A percentile compares a stretch with the other conserved stretches of the same genome.
These are phyloP conservation scores for Apoderus coryli DNA, from an alignment of 2,888 invertebrate species.

Conservation along the genomic window DNA sequence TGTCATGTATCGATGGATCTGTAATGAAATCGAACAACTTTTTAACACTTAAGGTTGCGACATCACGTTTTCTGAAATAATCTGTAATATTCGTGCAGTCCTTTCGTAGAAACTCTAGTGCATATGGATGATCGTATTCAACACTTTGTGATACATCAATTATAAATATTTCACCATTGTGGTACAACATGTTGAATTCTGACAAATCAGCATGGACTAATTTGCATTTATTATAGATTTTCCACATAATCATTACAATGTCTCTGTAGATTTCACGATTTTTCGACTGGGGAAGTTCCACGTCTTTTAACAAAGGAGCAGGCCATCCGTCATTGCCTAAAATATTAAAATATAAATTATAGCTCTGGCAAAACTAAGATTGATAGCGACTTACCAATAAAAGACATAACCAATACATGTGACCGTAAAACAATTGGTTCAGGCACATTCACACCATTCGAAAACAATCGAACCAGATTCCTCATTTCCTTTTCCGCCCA, in stretches of 20 bases:
- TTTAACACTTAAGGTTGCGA: constrained; percentile 79
- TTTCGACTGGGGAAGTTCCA: constrained; percentile 55
- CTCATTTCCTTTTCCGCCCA: constrained; percentile 99
- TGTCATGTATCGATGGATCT: constrained; percentile 69
- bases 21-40: constrained; percentile 94
- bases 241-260: constrained; percentile 80
- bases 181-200: constrained; percentile 85
- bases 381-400: constrained; percentile 77
- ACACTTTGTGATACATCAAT: constrained; percentile 99
- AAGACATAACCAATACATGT: constrained; percentile 90
- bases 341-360: no score
- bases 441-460: no score
- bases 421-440: constrained; percentile 63
- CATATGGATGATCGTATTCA: constrained; percentile 94
- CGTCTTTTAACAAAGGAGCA: constrained; percentile 78
- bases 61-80: constrained; percentile 78
- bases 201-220: constrained; percentile 97
- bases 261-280: constrained; percentile 69
- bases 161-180: constrained; percentile 66
- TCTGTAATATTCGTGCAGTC: constrained; percentile 89
- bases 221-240: constrained; percentile 82
- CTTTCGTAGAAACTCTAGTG: constrained; percentile 84
- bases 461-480: constrained; percentile 78
- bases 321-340: constrained; percentile 90
- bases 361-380: no score